These are phyloP conservation scores for Anguilla japonica DNA, from an alignment of 2,113 vertebrate species.

Conservation along the genomic window DNA sequence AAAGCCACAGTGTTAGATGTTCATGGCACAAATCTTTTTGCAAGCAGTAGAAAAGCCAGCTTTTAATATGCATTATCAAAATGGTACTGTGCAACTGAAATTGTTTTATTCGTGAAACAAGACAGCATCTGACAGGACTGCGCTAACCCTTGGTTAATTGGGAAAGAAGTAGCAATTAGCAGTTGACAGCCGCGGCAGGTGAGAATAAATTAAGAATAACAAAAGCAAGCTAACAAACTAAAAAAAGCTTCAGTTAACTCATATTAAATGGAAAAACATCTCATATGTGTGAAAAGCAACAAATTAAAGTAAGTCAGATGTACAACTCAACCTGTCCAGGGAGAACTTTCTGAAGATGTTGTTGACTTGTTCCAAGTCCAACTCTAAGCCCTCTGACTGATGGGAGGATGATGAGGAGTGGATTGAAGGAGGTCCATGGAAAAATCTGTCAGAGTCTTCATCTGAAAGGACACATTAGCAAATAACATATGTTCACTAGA, in stretches of 20 bases:
- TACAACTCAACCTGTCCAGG: conserved; percentile 80
- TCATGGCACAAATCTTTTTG: not conserved
- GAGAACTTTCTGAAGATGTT: conserved; percentile 93
- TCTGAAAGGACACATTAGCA: conserved; percentile 60
- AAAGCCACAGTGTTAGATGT: not conserved
- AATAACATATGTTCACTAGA: not conserved
- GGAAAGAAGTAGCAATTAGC: not conserved
- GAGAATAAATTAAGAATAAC: not conserved
- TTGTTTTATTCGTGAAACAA: not conserved
- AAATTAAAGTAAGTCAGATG: not conserved
- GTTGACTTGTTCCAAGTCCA: conserved; percentile 90
- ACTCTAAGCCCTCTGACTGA: conserved; percentile 89
- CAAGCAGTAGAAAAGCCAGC: not conserved
- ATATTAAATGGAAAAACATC: not conserved
- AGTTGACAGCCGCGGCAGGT: not conserved
- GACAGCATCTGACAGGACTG: not conserved
- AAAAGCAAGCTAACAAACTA: not conserved
- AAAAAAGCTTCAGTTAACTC: no score
- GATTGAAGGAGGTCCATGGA: conserved; percentile 79
- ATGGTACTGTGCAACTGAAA: not conserved
- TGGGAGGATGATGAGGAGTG: conserved; percentile 95
- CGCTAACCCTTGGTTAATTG: not conserved
- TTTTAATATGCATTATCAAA: not conserved
- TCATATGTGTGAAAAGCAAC: not conserved
- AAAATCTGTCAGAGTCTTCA: conserved; percentile 75